phyloP scores from a whole-genome alignment of 2,888 invertebrate species.

The Hirudinaria manillensis region DNA sequence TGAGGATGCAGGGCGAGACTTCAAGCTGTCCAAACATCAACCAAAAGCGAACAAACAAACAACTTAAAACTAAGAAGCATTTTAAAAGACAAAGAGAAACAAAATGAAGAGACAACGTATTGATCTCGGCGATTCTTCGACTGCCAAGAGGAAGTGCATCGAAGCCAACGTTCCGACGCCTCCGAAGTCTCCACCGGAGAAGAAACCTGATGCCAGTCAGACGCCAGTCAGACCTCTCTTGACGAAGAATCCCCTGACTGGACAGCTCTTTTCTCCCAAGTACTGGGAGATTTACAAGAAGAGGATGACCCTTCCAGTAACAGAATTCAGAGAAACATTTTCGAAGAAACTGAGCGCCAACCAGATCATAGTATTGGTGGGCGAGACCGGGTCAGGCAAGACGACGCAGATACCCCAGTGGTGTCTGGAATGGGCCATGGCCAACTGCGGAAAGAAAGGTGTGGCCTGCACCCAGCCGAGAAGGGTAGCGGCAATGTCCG shows the following conservation, averaged over 20 bases:
- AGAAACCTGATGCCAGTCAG: too few species aligned
- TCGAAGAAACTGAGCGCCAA: constrained; percentile 82
- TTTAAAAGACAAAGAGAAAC: too few species aligned
- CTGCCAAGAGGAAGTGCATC: too few species aligned
- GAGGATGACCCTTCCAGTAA: constrained; percentile 85
- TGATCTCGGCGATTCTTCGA: too few species aligned
- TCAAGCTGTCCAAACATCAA: too few species aligned
- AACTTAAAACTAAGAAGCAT: too few species aligned
- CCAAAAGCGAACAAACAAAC: too few species aligned
- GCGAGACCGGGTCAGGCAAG: constrained; percentile 97
- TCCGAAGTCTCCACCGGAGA: too few species aligned
- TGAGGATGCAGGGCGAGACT: too few species aligned
- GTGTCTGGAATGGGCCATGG: constrained; percentile 57
- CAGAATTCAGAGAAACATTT: constrained; percentile 94
- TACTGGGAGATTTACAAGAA: constrained; percentile 80
- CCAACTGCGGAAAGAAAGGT: constrained; percentile 59
- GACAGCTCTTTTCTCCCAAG: constrained; percentile 75
- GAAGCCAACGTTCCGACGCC: too few species aligned
- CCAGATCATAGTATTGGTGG: constrained; percentile 90
- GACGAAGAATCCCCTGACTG: constrained; percentile 49
- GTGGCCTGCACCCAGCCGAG: constrained; percentile 95
- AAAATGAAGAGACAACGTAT: too few species aligned
- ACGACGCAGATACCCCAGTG: constrained; percentile 93
- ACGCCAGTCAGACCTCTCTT: background rate
- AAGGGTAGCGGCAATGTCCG: constrained; percentile 98